Base-by-base conservation (phyloP, 1,140 invertebrate species). In the Halotydeus destructor region DNA sequence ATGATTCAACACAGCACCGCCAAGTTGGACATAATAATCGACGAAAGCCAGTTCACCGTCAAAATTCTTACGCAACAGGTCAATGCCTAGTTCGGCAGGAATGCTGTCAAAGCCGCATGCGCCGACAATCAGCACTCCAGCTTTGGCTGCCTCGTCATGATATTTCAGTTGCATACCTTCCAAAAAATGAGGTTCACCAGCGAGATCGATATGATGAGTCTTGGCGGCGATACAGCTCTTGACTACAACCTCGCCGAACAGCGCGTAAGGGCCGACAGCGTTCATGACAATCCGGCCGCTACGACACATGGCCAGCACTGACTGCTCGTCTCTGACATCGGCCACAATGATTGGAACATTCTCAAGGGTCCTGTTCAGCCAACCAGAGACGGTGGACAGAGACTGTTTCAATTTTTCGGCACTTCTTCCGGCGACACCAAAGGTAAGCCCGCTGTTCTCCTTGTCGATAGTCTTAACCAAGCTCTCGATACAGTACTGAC, bases 221-320 rank as follows among this genome's bases (percentile, higher is more conserved):
- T 69, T 36, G 69, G 68, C 68, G 38, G 74, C 72, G 31, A 97
- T 69, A 50, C 85, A 89, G 5, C 84, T 79, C 53, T 76, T 75
- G 0, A 94, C 75, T n/a, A 94, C 78, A n/a, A 71, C 62, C 54
- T 91, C 82, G 3, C 89, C 89, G 62, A 73, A 83, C 54, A 84
- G 76, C 32, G 75, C 66, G 59, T 83, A 94, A 30, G 50, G 50
- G 18, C 50, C 86, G 46, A 80, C 79, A 62, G 77, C 82, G 57
- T 86, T 93, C 0, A 86, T 63, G 11, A 93, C 49, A 3, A 85
- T 65, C 52, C 68, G 74, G 2, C 76, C 68, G 52, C 71, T 64
- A 41, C 65, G 63, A 46, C 25, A 45, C 36, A 25, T 51, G 11
- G 9, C 45, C 28, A 36, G 28, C 77, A 83, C 53, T 0, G 77